phyloP scores from a whole-genome alignment of 2,797 vertebrate species.

The Oreochromis mossambicus region DNA sequence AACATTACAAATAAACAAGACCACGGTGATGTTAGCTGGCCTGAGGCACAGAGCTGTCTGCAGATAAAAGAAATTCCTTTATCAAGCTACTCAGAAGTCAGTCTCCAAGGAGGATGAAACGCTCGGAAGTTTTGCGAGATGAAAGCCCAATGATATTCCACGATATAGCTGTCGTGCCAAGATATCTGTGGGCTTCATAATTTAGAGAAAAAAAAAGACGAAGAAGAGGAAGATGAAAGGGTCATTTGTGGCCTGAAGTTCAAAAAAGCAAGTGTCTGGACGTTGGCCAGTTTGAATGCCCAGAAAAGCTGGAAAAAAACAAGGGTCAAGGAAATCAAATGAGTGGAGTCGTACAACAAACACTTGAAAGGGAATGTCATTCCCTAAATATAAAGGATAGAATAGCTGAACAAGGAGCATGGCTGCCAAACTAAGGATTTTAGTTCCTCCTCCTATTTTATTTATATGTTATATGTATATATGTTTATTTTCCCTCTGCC shows the following conservation, averaged over 20 bases:
- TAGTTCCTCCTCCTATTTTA: not conserved
- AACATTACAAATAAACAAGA: constrained; percentile 48
- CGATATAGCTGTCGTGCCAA: constrained; percentile 29
- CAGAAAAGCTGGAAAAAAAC: not conserved
- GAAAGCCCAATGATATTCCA: constrained; percentile 43
- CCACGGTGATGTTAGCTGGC: constrained; percentile 8
- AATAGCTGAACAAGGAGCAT: not conserved
- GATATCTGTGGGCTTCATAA: constrained; percentile 3
- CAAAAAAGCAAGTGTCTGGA: constrained; percentile 9
- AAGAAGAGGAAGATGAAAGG: not conserved
- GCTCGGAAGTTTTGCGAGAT: constrained; percentile 51
- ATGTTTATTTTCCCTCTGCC: not conserved
- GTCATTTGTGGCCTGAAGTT: constrained; percentile 12
- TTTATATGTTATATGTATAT: too few relatives aligned
- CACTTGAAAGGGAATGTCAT: not conserved
- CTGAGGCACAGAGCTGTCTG: constrained; percentile 27
- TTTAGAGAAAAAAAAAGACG: not conserved
- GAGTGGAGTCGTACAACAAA: not conserved
- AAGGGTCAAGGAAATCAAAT: not conserved
- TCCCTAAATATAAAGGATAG: not conserved
- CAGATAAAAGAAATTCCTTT: constrained; percentile 47
- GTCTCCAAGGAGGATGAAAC: constrained; percentile 45
- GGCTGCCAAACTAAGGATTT: not conserved
- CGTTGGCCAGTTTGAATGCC: not conserved
- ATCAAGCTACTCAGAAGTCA: constrained; percentile 39